Evolutionary conservation across 1,140 invertebrate species (phyloP).

Genomic region (Triops cancriformis): DNA sequence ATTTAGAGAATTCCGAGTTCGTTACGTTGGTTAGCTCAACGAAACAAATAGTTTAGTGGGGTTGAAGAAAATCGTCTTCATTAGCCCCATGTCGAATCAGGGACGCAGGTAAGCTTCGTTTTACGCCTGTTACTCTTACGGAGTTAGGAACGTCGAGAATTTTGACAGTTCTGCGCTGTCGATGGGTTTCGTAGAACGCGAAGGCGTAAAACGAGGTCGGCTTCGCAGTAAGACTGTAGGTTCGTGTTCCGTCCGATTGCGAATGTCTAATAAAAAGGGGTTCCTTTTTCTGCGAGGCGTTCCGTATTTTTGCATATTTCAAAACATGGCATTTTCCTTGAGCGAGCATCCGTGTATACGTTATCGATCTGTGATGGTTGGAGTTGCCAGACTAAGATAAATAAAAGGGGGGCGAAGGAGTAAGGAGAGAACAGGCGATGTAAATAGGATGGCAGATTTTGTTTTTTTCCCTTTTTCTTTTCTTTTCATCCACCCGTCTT

Average conservation of each 20-base stretch:
- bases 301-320: not conserved
- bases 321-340: not conserved
- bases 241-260: too few relatives aligned
- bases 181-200: not conserved
- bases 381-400: not conserved
- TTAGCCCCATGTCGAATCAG: not conserved
- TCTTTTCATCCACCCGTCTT: not conserved
- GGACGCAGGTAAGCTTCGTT: not conserved
- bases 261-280: too few relatives aligned
- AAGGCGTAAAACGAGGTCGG: too few relatives aligned
- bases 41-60: not conserved
- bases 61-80: not conserved
- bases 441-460: not conserved
- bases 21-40: not conserved
- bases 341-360: not conserved
- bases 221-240: too few relatives aligned
- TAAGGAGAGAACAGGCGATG: not conserved
- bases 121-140: not conserved
- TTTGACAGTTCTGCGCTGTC: not conserved
- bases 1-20: not conserved
- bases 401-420: not conserved
- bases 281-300: too few relatives aligned
- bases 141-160: not conserved
- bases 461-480: not conserved
- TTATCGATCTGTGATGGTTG: not conserved